Evolutionary conservation across 2,888 invertebrate species (phyloP), one percentile per base, ranked within the genome.

Genomic region (Myopa testacea): DNA sequence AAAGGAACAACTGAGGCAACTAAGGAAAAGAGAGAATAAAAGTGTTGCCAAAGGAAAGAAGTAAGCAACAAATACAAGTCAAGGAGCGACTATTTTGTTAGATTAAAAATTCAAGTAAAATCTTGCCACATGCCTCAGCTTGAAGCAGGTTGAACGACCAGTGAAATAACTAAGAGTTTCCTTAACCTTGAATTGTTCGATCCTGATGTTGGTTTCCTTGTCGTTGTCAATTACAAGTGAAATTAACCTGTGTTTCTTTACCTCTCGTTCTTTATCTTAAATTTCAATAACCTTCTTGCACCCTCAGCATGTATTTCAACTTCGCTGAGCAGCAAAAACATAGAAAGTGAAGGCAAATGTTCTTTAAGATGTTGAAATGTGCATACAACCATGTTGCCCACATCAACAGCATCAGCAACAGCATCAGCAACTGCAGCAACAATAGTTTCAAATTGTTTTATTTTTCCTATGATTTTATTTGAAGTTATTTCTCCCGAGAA

Each of bases 321-420:
- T 3, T 45, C 45, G 7, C 3, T 7, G 45, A 62, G 65, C 37
- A 65, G 4, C 16, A 14, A 67, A 52, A 6, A 7, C 65, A 7
- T 52, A 34, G 14, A 3, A 55, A 6, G 45, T 45, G 16, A n/a
- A 6, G n/a, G 72, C 7, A 14, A 73, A 73, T 16, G 62, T 19
- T 45, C 73, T 45, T 45, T 62, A 26, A 40, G 26, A 73, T 45
- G 40, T 40, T 72, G 60, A 63, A 52, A 55, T 52, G 70, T 60
- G 45, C 60, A 62, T 26, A 14, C 45, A 45, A 63, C 26, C 26
- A 26, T 73, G 45, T 52, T 70, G 70, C 52, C 69, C 45, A 50
- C 69, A 71, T 55, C 58, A 71, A 67, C 40, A 67, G 38, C 16
- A 67, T 7, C 67, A 40, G 67, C 38, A 34, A 65, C 19, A 4